Evolutionary conservation across 2,797 vertebrate species (phyloP), one percentile per base, ranked within the genome.

Genomic region (Mustela erminea): DNA sequence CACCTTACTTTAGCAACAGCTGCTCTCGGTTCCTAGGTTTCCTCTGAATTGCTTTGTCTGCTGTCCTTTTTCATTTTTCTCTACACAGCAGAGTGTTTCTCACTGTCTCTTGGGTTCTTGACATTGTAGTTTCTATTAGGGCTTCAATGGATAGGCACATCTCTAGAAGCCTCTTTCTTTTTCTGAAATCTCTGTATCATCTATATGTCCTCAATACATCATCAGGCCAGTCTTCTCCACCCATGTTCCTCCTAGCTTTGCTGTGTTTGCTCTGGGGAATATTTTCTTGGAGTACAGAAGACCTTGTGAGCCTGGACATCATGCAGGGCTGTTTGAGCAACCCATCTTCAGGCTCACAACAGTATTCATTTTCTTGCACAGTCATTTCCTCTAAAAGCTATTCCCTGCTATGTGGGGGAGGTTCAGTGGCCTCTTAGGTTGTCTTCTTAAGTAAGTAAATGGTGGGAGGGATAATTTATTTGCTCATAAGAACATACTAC

Each of bases 391-490:
- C 46, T 87, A 17, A 92, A 82, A 58, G 11, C 38, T 83, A 4
- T 58, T 82, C 17, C 46, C 23, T 87, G 11, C 4, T 18, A 7
- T n/a, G 58, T 60, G 0, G 27, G 64, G 7, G 32, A 62, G 43
- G 1, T 89, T 43, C 21, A 13, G 18, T 9, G 17, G 32, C 3
- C 4, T 87, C 20, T 70, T n/a, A 7, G 10, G 11, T 18, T 68
- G 46, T 81, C 72, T 81, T 91, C 21, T 27, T 81, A 90, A 80
- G 66, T 82, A 52, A n/a, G 6, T 80, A 20, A 66, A 46, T 70
- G 49, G 7, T 35, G n/a, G 13, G 7, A 60, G 23, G 41, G 27
- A 25, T 70, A 8, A 81, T 85, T 58, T 43, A 60, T 64, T 82
- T 62, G n/a, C 52, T 64, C 10, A 32, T 32, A 35, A 38, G 20